These are phyloP conservation scores for human DNA, from an alignment of 2,113 vertebrate species.

Conservation along the genomic window DNA sequence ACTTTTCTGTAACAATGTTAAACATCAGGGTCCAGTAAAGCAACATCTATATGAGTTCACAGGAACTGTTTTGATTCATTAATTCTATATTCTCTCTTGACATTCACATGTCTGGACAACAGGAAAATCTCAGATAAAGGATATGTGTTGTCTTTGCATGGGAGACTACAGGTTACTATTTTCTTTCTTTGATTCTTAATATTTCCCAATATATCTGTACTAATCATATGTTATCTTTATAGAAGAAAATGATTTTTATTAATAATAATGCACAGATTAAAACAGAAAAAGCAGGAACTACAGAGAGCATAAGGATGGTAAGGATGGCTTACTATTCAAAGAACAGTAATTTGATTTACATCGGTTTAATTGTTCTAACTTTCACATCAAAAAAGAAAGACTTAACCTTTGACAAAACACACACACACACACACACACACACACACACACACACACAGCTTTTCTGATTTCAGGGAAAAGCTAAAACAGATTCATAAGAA, in stretches of 20 bases:
- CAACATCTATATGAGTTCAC: background rate
- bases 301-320: background rate
- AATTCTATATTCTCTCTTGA: background rate
- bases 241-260: background rate
- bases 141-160: background rate
- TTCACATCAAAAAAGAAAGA: background rate
- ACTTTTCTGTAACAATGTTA: background rate
- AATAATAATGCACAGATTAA: background rate
- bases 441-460: background rate
- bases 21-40: background rate
- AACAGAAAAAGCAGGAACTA: background rate
- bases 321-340: background rate
- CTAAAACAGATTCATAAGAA: background rate
- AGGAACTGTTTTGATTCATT: background rate
- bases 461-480: slow-evolving; percentile 6
- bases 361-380: background rate
- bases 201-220: background rate
- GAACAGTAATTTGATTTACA: background rate
- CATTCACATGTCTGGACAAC: background rate
- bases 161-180: background rate
- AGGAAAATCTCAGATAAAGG: background rate
- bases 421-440: background rate
- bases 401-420: background rate
- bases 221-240: background rate
- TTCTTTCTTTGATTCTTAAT: background rate